Evolutionary conservation across 2,113 vertebrate genomes (phyloP).

Genomic region (Monopterus albus): DNA sequence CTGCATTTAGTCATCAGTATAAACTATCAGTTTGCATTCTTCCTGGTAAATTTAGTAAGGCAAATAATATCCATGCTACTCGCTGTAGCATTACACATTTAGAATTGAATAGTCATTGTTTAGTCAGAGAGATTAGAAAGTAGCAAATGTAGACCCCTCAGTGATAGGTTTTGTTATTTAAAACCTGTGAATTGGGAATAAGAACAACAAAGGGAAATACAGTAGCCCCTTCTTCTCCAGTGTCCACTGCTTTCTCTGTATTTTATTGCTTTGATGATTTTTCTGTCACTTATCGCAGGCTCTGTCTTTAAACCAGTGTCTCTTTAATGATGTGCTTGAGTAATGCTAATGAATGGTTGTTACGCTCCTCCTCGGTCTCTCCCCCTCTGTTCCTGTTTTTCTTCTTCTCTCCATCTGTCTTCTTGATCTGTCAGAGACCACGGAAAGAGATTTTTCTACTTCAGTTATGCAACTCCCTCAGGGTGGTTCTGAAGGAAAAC

Average conservation of each 20-base stretch:
- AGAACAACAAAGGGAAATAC: constrained; percentile 28
- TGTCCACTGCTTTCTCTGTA: constrained; percentile 26
- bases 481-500: constrained; percentile 54
- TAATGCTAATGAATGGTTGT: constrained; percentile 63
- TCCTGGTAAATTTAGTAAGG: constrained; percentile 9
- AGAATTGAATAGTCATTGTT: background rate
- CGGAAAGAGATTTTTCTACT: constrained; percentile 45
- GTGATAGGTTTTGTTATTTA: constrained; percentile 7
- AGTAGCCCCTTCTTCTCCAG: constrained; percentile 1
- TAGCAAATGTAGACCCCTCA: background rate
- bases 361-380: constrained; percentile 15
- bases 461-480: constrained; percentile 55
- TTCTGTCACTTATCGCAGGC: constrained; percentile 46
- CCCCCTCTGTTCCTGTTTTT: constrained; percentile 9
- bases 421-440: constrained; percentile 52
- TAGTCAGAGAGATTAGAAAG: background rate
- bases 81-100: background rate
- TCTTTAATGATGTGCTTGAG: constrained; percentile 60
- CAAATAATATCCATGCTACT: background rate
- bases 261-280: constrained; percentile 51
- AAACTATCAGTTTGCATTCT: background rate
- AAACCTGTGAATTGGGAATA: constrained; percentile 10
- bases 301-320: constrained; percentile 34
- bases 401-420: constrained; percentile 47
- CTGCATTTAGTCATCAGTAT: too few species aligned